Conservation (phyloP, 1,140 invertebrate genomes). For the Drosophila pachea region DNA sequence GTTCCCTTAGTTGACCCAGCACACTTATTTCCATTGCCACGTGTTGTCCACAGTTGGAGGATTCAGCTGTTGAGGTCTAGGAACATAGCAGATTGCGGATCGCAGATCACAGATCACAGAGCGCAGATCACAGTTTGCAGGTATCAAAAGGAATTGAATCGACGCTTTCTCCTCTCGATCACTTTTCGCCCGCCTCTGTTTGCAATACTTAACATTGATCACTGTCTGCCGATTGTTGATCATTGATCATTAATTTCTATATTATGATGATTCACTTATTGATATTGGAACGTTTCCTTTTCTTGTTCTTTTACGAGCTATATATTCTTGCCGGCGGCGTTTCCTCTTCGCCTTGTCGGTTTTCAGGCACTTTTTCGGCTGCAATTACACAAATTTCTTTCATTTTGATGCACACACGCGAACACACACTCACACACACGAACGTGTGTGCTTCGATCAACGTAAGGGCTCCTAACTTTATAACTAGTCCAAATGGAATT, state of each 20-base stretch:
- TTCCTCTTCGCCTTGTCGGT: slow-evolving; percentile 5
- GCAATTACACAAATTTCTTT: slow-evolving; percentile 33
- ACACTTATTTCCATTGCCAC: slow-evolving; percentile 70
- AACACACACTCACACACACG: no score
- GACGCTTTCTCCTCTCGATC: not conserved
- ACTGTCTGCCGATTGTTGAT: slow-evolving; percentile 17
- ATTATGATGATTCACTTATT: not conserved
- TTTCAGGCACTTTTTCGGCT: slow-evolving; percentile 60
- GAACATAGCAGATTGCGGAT: slow-evolving; percentile 33
- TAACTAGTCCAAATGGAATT: no score
- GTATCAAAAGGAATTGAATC: not conserved
- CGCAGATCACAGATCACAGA: slow-evolving; percentile 8
- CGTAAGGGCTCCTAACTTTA: no score
- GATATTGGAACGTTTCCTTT: not conserved
- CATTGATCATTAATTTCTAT: slow-evolving; percentile 8
- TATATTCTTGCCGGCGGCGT: not conserved
- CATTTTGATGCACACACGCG: not conserved
- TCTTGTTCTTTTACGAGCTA: not conserved
- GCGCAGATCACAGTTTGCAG: not conserved
- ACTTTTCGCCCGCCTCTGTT: not conserved
- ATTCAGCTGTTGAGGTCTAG: slow-evolving; percentile 26
- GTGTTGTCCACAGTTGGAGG: slow-evolving; percentile 33
- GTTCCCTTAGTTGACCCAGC: slow-evolving; percentile 29
- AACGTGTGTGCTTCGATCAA: no score
- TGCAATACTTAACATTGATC: not conserved